These are phyloP conservation scores for Zaprionus lachaisei DNA, from an alignment of 1,140 invertebrate species.

Conservation along the genomic window DNA sequence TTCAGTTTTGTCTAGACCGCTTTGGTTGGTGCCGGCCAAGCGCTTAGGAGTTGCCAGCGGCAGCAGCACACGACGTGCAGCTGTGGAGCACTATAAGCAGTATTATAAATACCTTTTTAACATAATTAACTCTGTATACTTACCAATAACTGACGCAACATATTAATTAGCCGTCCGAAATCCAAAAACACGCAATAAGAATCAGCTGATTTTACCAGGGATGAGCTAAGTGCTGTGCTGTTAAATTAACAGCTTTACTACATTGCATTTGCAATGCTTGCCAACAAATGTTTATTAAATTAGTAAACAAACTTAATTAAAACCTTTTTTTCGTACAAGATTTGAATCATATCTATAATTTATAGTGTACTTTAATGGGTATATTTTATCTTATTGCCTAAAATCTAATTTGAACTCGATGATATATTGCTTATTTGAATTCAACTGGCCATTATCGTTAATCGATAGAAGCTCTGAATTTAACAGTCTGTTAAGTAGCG, in stretches of 20 bases:
- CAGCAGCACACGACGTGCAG: slow-evolving; percentile 26
- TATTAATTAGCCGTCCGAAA: slow-evolving; percentile 11
- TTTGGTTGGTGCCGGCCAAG: slow-evolving; percentile 26
- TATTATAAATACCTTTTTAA: background rate
- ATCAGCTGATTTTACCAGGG: slow-evolving; percentile 46
- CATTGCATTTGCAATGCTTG: background rate
- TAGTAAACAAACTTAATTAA: background rate
- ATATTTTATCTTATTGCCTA: background rate
- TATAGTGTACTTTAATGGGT: background rate
- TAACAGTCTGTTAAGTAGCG: slow-evolving; percentile 27
- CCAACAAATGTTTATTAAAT: background rate
- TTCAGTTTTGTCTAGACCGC: slow-evolving; percentile 47
- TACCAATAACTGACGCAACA: slow-evolving; percentile 65
- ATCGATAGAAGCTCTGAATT: background rate
- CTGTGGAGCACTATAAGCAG: slow-evolving; percentile 23
- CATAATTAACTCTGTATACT: background rate
- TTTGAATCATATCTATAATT: background rate
- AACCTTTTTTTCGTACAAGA: background rate
- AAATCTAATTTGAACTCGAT: background rate
- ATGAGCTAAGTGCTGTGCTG: slow-evolving; percentile 14
- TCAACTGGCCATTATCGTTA: slow-evolving; percentile 9
- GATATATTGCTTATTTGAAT: slow-evolving; percentile 16
- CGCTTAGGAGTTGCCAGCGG: slow-evolving; percentile 34
- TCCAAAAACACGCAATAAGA: slow-evolving; percentile 22
- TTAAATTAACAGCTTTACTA: slow-evolving; percentile 17